Base-by-base conservation (phyloP, 2,113 vertebrate genomes). In the Tor tambroides region DNA sequence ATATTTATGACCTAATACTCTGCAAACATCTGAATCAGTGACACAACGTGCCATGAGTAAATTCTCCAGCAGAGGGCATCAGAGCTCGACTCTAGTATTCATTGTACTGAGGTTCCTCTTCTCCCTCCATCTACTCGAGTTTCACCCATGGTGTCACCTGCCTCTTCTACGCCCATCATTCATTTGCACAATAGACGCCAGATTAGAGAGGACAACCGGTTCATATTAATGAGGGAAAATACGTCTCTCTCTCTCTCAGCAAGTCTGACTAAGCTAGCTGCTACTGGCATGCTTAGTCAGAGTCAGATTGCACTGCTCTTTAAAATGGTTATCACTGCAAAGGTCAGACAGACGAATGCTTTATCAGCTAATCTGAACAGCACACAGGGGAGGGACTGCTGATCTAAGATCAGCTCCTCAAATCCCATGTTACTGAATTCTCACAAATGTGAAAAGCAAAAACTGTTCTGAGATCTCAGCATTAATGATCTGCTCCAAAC, bases 231-330 rank as follows among this genome's bases (percentile, higher is more conserved):
- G 41, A 17, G 46, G 86, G 51, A 76, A 75, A 65, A 65, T 30
- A 32, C 54, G 21, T 5, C 17, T 46, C 49, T 19, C 17, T 46
- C 49, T 19, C 28, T 35, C 51, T 35, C 54, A 75, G 11, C 21
- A 11, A 74, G 51, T 28, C 26, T 63, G 85, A 86, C 41, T 63
- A 86, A 54, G n/a, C 51, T 81, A 59, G 43, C 67, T 14, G 5
- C 65, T 56, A 14, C 15, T 59, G 28, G 56, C 79, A 59, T 5
- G 3, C 69, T 83, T 30, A 28, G 30, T 28, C 80, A 32, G 65
- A 63, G 79, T 75, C 86, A 82, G 79, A 49, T 61, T 28, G 63
- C 85, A 80, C 85, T 72, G 85, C 75, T 56, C 76, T 80, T 71
- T 80, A 71, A 69, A 86, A 65, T 38, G 49, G 82, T 56, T 71